Percentiles rank a stretch among this genome's conserved stretches.
These are phyloP conservation scores for Solenopsis invicta DNA, from an alignment of 1,140 invertebrate genomes.

Conservation along the genomic window DNA sequence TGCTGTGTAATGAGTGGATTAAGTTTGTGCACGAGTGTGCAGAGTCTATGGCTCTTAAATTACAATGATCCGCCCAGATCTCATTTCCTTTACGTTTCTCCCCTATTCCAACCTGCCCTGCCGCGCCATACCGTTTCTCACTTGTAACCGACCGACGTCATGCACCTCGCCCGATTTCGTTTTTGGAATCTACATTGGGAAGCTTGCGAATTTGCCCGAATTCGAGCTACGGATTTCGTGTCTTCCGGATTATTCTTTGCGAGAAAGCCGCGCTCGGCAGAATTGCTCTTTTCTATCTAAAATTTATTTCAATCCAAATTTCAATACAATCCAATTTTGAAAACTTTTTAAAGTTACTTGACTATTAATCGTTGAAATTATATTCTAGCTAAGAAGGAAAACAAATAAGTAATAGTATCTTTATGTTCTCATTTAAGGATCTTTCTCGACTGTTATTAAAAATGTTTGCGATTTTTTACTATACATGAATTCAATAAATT, in stretches of 20 bases:
- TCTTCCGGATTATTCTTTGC: background rate
- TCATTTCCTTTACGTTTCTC: conserved; percentile 22
- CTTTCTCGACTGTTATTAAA: no score
- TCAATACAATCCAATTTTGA: background rate
- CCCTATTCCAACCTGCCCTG: background rate
- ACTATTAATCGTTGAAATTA: background rate
- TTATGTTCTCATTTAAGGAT: no score
- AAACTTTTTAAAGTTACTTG: background rate
- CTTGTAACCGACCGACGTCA: conserved; percentile 43
- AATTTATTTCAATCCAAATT: conserved; percentile 31
- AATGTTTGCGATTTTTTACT: no score
- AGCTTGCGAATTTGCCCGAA: background rate
- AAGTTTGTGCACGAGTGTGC: conserved; percentile 71
- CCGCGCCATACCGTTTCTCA: background rate
- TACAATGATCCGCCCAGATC: conserved; percentile 66
- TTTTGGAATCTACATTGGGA: conserved; percentile 33
- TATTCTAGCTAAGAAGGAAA: background rate
- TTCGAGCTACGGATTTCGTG: conserved; percentile 18
- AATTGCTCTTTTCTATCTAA: background rate
- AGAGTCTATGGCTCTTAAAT: conserved; percentile 67
- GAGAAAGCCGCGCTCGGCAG: background rate
- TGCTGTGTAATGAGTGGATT: conserved; percentile 72
- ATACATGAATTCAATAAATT: no score
- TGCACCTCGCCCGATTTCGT: conserved; percentile 35
- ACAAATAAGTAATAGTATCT: no score